Conservation (phyloP, 2,888 invertebrate species). For the Lasioglossum morio region DNA sequence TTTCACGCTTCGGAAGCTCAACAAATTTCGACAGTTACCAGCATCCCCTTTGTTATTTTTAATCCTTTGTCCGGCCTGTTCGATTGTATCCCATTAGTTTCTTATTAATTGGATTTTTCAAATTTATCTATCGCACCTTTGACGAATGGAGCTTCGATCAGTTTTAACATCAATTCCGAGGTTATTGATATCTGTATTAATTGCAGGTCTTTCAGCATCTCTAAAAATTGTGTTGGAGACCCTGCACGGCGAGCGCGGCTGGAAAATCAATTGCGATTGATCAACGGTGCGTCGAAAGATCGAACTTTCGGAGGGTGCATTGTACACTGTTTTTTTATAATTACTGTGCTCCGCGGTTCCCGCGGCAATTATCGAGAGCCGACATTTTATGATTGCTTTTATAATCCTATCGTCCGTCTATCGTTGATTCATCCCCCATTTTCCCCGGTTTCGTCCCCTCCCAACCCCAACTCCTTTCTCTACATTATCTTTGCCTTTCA, state of each 20-base stretch:
- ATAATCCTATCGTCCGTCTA: background rate
- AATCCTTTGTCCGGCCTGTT: conserved; percentile 5
- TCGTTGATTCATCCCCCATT: background rate
- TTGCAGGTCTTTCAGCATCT: background rate
- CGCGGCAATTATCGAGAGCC: background rate
- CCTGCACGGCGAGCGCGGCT: background rate
- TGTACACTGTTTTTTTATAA: conserved; percentile 1
- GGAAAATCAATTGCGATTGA: background rate
- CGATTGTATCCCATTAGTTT: background rate
- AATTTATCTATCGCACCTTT: background rate
- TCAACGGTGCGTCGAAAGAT: background rate
- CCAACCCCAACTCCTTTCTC: background rate
- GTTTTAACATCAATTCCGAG: too few species aligned
- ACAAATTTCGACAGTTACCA: conserved; percentile 52
- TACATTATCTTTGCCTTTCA: conserved; percentile 15
- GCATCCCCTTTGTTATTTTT: conserved; percentile 7
- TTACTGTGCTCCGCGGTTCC: background rate
- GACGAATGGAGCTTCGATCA: background rate
- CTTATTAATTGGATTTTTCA: background rate
- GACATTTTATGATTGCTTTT: conserved; percentile 7
- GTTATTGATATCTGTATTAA: background rate
- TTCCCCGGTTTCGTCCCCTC: background rate
- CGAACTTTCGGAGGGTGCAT: background rate
- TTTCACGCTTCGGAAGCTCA: conserved; percentile 64
- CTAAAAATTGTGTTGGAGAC: background rate